These are phyloP conservation scores for Acanthurus tractus DNA, from an alignment of 2,797 vertebrate species.

Conservation along the genomic window DNA sequence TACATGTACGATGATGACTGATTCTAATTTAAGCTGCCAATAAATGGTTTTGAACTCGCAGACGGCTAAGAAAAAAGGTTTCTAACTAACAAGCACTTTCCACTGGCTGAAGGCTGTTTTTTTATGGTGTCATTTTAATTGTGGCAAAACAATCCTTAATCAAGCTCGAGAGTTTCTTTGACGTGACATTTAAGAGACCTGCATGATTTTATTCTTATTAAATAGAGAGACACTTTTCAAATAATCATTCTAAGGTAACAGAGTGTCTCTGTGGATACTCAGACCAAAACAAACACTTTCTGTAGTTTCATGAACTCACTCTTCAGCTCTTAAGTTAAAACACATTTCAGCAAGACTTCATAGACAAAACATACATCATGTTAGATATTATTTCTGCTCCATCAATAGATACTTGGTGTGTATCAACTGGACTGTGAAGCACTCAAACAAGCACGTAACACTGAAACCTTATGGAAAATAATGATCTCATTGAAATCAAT, in stretches of 20 bases:
- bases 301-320: slow-evolving; percentile 23
- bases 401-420: slow-evolving; percentile 42
- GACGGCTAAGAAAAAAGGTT: too few relatives aligned
- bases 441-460: slow-evolving; percentile 38
- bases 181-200: slow-evolving; percentile 4
- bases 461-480: slow-evolving; percentile 46
- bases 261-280: slow-evolving; percentile 2
- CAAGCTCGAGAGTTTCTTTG: not conserved
- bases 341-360: slow-evolving; percentile 3
- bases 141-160: slow-evolving; percentile 7
- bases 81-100: too few relatives aligned
- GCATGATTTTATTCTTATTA: not conserved
- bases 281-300: slow-evolving; percentile 10
- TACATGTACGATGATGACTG: too few relatives aligned
- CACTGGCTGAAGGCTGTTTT: not conserved
- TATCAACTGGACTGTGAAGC: slow-evolving; percentile 28
- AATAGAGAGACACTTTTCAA: not conserved
- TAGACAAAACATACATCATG: slow-evolving; percentile 5
- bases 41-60: too few relatives aligned
- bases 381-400: slow-evolving; percentile 47
- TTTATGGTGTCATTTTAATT: not conserved
- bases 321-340: slow-evolving; percentile 28
- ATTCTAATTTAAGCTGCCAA: too few relatives aligned
- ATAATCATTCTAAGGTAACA: slow-evolving; percentile 6
- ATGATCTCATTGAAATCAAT: slow-evolving; percentile 41